phyloP scores from a whole-genome alignment of 1,140 invertebrate species.

The Achroia grisella region DNA sequence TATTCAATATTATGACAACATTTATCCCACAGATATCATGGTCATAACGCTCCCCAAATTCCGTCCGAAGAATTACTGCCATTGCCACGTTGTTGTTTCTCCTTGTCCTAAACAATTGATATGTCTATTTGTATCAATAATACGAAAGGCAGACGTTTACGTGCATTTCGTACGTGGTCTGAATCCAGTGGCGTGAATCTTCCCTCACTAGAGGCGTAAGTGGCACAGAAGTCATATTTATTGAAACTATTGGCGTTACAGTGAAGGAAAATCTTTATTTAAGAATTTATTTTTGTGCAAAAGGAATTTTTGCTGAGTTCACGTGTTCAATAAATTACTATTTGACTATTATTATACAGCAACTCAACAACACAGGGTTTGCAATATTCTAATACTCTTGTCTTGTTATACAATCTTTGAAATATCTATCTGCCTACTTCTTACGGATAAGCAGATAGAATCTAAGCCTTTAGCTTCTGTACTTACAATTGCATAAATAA shows the following conservation, averaged over 20 bases:
- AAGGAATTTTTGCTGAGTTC: neutral
- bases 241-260: conserved; percentile 35
- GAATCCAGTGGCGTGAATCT: conserved; percentile 40
- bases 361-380: too few species aligned
- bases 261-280: conserved; percentile 6
- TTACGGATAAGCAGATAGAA: too few species aligned
- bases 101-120: conserved; percentile 69
- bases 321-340: too few species aligned
- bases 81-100: conserved; percentile 45
- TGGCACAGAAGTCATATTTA: conserved; percentile 30
- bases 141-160: conserved; percentile 58
- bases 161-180: conserved; percentile 57
- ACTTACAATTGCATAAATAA: too few species aligned
- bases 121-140: conserved; percentile 73
- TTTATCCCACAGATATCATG: conserved; percentile 27
- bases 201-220: conserved; percentile 13
- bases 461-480: too few species aligned
- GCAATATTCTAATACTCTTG: too few species aligned
- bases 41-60: conserved; percentile 28
- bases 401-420: too few species aligned
- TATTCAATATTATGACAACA: conserved; percentile 24
- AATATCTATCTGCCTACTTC: too few species aligned
- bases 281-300: conserved; percentile 7
- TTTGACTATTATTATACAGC: too few species aligned
- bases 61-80: conserved; percentile 41